phyloP scores from a whole-genome alignment of 2,113 vertebrate genomes.

The Clinocottus analis region DNA sequence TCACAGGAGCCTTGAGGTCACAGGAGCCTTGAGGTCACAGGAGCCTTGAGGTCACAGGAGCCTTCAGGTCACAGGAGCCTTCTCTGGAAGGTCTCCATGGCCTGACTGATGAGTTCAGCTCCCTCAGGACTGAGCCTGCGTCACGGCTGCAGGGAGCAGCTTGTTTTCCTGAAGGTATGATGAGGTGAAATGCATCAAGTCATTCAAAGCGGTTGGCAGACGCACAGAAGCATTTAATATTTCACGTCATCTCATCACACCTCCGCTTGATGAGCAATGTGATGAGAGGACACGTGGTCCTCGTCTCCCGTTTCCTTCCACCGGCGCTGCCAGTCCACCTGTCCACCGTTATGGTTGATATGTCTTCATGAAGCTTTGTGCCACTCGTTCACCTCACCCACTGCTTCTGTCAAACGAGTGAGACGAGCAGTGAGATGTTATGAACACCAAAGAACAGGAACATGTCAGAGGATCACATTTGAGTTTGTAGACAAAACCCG shows the following conservation, averaged over 20 bases:
- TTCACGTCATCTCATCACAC: conserved; percentile 38
- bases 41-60: too few species aligned
- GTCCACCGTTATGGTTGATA: conserved; percentile 8
- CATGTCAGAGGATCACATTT: not conserved
- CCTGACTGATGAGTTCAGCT: not conserved
- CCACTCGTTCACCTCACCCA: not conserved
- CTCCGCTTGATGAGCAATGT: conserved; percentile 40
- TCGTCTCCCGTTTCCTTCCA: conserved; percentile 23
- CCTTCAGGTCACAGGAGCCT: too few species aligned
- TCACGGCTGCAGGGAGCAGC: conserved; percentile 22
- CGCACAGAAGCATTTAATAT: conserved; percentile 5
- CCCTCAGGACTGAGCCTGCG: conserved; percentile 7
- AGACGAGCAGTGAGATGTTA: too few species aligned
- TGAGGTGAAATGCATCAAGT: conserved; percentile 22
- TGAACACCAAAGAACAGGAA: too few species aligned
- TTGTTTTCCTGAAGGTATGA: conserved; percentile 14
- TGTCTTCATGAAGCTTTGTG: not conserved
- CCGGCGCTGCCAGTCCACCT: conserved; percentile 28
- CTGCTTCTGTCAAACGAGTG: not conserved
- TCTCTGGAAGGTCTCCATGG: not conserved
- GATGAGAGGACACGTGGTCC: conserved; percentile 5
- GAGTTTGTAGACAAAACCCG: not conserved
- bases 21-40: too few species aligned
- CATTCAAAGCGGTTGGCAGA: conserved; percentile 27
- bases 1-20: too few species aligned